Conservation (phyloP, 2,888 invertebrate species). For the Polydrusus pterygomalis region DNA sequence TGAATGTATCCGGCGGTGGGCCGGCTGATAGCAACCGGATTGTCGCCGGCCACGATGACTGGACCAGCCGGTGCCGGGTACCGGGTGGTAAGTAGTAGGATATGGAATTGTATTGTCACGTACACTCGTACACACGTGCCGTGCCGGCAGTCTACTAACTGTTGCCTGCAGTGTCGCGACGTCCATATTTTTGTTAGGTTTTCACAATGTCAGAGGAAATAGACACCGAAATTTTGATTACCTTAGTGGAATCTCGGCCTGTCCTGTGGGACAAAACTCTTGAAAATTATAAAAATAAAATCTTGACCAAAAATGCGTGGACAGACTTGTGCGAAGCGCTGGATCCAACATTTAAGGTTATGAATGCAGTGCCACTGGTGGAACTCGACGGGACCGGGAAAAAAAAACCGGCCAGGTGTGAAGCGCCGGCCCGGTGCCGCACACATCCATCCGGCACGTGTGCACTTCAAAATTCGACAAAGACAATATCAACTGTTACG, state of each 20-base stretch:
- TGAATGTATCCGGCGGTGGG: background rate
- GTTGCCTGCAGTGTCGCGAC: background rate
- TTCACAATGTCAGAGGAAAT: background rate
- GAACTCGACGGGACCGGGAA: too few relatives aligned
- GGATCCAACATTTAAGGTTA: too few relatives aligned
- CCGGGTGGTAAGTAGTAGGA: background rate
- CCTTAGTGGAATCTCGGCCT: background rate
- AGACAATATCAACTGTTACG: too few relatives aligned
- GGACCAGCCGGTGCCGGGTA: constrained; percentile 1
- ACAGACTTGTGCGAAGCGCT: too few relatives aligned
- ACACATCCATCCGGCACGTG: too few relatives aligned
- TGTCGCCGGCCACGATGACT: background rate
- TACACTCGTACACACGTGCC: too few relatives aligned
- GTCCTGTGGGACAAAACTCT: background rate
- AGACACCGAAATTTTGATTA: background rate
- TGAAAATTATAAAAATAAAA: too few relatives aligned
- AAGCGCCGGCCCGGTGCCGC: too few relatives aligned
- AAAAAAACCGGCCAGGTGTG: too few relatives aligned
- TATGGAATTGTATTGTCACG: background rate
- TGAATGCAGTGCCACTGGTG: too few relatives aligned
- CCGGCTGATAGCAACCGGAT: background rate
- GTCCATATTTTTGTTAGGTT: background rate
- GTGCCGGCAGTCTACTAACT: background rate
- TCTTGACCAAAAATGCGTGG: too few relatives aligned
- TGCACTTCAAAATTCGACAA: too few relatives aligned